These are phyloP conservation scores for Dryobotodes eremita DNA, from an alignment of 2,888 invertebrate genomes.

Conservation along the genomic window DNA sequence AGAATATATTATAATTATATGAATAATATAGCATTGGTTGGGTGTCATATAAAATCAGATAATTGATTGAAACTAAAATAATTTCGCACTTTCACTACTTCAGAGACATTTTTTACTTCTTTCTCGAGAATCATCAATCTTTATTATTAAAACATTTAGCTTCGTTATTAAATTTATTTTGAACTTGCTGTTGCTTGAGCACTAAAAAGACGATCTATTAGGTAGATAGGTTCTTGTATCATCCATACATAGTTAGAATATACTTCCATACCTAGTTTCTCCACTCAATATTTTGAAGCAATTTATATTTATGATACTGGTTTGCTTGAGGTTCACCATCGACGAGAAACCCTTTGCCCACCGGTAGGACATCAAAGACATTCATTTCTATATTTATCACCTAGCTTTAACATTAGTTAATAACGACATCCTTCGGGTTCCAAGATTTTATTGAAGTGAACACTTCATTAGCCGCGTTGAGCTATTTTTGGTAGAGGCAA, in stretches of 20 bases:
- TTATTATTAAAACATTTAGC: constrained; percentile 26
- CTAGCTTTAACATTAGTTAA: background rate
- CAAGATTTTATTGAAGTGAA: background rate
- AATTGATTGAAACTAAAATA: constrained; percentile 14
- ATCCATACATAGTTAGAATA: background rate
- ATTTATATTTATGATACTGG: constrained; percentile 49
- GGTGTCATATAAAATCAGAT: background rate
- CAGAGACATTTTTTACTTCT: too few species aligned
- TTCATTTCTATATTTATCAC: background rate
- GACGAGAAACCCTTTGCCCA: background rate
- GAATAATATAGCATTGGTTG: too few species aligned
- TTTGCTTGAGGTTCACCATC: background rate
- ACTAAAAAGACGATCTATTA: background rate
- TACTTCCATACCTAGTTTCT: background rate
- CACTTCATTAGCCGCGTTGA: too few species aligned
- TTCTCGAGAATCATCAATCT: constrained; percentile 45
- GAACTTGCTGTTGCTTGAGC: background rate
- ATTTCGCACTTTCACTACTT: constrained; percentile 4
- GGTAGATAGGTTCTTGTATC: background rate
- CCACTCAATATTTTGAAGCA: constrained; percentile 31
- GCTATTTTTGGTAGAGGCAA: too few species aligned
- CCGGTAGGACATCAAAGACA: constrained; percentile 3
- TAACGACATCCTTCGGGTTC: background rate
- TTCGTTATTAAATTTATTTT: constrained; percentile 35
- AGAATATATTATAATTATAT: too few species aligned